These are phyloP conservation scores for Acheta domesticus DNA, from an alignment of 2,888 invertebrate genomes.

Conservation along the genomic window DNA sequence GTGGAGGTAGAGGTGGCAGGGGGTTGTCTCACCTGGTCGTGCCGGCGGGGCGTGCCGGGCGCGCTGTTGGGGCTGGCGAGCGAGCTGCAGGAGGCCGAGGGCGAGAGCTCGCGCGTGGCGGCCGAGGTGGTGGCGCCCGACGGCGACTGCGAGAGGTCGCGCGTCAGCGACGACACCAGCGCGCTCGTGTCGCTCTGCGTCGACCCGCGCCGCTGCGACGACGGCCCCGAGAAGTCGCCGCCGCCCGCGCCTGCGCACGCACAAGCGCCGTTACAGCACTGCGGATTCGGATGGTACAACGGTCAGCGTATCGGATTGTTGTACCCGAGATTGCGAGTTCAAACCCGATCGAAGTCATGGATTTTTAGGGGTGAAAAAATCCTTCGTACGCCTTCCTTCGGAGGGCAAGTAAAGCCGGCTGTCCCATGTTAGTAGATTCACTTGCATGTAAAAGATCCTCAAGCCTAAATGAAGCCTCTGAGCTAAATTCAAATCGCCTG, in stretches of 20 bases:
- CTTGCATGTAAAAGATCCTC: no score
- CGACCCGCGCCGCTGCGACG: slow-evolving; percentile 54
- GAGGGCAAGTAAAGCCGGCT: no score
- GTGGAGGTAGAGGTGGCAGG: no score
- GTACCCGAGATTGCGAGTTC: no score
- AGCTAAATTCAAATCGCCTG: no score
- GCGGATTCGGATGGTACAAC: no score
- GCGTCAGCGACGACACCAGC: slow-evolving; percentile 58
- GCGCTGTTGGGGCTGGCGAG: slow-evolving; percentile 45
- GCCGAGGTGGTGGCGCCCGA: slow-evolving; percentile 50
- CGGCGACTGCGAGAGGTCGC: slow-evolving; percentile 60
- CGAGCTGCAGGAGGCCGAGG: slow-evolving; percentile 54
- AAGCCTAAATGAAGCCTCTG: no score
- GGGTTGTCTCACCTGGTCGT: slow-evolving; percentile 27
- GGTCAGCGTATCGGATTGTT: no score
- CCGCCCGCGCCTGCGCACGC: slow-evolving; percentile 46
- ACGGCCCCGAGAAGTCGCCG: slow-evolving; percentile 44
- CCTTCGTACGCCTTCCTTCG: no score
- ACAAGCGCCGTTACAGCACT: neutral
- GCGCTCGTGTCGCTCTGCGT: slow-evolving; percentile 61
- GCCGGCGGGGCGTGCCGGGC: slow-evolving; percentile 40
- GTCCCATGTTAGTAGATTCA: no score
- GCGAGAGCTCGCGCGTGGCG: slow-evolving; percentile 53
- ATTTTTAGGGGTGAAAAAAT: no score
- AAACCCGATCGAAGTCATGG: no score